A percentile compares a stretch with the other conserved stretches of the same genome.
Evolutionary conservation across 2,113 vertebrate genomes (phyloP).

Genomic region (Cephalopholis sonnerati): DNA sequence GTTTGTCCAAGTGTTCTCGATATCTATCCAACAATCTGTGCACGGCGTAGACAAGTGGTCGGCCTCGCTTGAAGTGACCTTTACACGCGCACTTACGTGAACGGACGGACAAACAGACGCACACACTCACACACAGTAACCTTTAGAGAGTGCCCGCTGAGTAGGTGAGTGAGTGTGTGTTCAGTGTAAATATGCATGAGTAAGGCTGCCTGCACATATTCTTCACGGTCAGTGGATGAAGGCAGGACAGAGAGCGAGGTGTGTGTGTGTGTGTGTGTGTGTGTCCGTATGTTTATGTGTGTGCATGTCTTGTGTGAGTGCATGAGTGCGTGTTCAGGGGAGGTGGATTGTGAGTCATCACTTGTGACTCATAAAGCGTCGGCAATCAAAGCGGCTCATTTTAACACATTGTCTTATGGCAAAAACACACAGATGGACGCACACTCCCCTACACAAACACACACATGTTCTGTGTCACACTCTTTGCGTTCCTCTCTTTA

Average conservation of each 20-base stretch:
- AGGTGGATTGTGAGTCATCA: slow-evolving; percentile 83
- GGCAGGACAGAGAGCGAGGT: slow-evolving; percentile 58
- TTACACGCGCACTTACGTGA: slow-evolving; percentile 69
- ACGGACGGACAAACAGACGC: slow-evolving; percentile 59
- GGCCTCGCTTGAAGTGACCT: slow-evolving; percentile 75
- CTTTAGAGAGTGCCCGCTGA: slow-evolving; percentile 78
- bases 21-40: slow-evolving; percentile 74
- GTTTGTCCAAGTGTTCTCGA: slow-evolving; percentile 57
- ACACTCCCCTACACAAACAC: slow-evolving; percentile 37
- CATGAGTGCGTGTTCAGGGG: slow-evolving; percentile 64
- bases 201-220: slow-evolving; percentile 82
- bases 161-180: slow-evolving; percentile 78
- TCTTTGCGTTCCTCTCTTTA: slow-evolving; percentile 42
- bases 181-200: slow-evolving; percentile 85
- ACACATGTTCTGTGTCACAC: slow-evolving; percentile 49
- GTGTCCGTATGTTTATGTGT: slow-evolving; percentile 5
- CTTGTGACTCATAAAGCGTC: slow-evolving; percentile 84
- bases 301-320: slow-evolving; percentile 34
- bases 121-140: slow-evolving; percentile 68
- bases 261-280: slow-evolving; percentile 39
- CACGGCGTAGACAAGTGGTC: slow-evolving; percentile 64
- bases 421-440: slow-evolving; percentile 62
- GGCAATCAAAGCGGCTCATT: slow-evolving; percentile 76
- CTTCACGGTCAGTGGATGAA: slow-evolving; percentile 82
- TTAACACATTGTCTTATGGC: slow-evolving; percentile 75